Evolutionary conservation across 37 sponge, comb jelly and placozoan genomes (phyloP).

Genomic region (Diacarnus erythraeanus): DNA sequence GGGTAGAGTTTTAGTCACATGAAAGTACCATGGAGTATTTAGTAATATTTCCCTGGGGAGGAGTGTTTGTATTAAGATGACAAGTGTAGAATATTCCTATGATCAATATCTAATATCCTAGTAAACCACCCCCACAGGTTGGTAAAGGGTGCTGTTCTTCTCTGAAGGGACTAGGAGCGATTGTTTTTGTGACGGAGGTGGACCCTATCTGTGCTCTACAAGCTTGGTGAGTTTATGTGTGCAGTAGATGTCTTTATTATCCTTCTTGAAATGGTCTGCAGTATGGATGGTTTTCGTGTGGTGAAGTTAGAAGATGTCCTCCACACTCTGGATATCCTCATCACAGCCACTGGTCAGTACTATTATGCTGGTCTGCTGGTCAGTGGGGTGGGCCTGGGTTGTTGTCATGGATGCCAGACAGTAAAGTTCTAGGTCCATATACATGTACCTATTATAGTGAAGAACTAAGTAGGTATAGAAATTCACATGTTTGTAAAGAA

Average conservation of each 20-base stretch:
- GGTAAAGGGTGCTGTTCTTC: conserved; percentile 89
- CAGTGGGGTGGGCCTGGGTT: too few relatives aligned
- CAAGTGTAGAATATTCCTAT: too few relatives aligned
- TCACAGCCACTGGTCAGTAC: conserved; percentile 81
- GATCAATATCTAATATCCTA: too few relatives aligned
- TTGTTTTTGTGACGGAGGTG: conserved; percentile 81
- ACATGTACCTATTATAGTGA: too few relatives aligned
- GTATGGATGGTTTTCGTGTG: conserved; percentile 85
- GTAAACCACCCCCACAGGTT: conserved; percentile 49
- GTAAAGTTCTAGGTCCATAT: too few relatives aligned
- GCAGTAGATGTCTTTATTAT: background rate
- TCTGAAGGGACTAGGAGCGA: conserved; percentile 78
- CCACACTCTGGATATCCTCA: conserved; percentile 71
- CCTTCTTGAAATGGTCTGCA: conserved; percentile 2
- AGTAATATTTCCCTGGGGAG: too few relatives aligned
- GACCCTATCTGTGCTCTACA: conserved; percentile 97
- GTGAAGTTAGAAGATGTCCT: conserved; percentile 82
- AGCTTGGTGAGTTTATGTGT: conserved; percentile 64
- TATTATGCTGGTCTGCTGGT: too few relatives aligned
- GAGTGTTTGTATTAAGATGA: too few relatives aligned
- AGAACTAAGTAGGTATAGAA: background rate
- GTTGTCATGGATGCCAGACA: too few relatives aligned
- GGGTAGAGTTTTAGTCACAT: too few relatives aligned
- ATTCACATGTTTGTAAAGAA: background rate
- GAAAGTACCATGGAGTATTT: too few relatives aligned